Base-by-base conservation (phyloP, 92 coral and sea anemone species). In the Phymanthus crucifer region DNA sequence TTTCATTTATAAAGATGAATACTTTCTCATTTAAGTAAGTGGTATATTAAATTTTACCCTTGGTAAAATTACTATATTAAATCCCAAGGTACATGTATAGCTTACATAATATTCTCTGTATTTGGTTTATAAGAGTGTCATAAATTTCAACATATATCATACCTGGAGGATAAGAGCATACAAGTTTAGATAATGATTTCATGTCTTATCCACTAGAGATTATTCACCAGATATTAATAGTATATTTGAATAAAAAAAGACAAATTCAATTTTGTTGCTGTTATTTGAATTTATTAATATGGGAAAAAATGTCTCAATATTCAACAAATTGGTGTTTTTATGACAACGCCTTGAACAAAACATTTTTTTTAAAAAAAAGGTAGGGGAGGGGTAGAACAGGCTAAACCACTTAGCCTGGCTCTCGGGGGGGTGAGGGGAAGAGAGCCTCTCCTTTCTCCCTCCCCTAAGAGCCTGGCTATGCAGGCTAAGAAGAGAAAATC, bases 211-310 rank as follows among this genome's bases (percentile, higher is more conserved):
- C 32, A 16, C 68, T 61, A 27, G 17, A 21, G 27, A 11, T n/a
- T 61, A 61, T 61, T 61, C 29, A 61, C 68, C 29, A 61, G 68
- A 61, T 26, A 61, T 3, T 61, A n/a, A n/a, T n/a, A n/a, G n/a
- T n/a, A 61, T 61, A 36, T 58, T 40, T 70, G 83, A 68, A 29
- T 66, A 75, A 16, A 83, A 32, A 71, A 35, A 34, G 75, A 26
- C 31, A n/a, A 32, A n/a, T n/a, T n/a, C 19, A 34, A 45, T 6
- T 32, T 37, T 21, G 17, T 14, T 71, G 33, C 47, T 24, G 32
- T 24, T 61, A 34, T 27, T 27, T 61, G 35, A 61, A 27, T 54
- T 54, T 54, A n/a, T 54, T 54, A 61, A 61, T 27, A 7, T 6
- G 11, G 10, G 26, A 26, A 29, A 24, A 61, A 61, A 0, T 61